Evolutionary conservation across 2,888 invertebrate genomes (phyloP).

Genomic region (Meganola albula): DNA sequence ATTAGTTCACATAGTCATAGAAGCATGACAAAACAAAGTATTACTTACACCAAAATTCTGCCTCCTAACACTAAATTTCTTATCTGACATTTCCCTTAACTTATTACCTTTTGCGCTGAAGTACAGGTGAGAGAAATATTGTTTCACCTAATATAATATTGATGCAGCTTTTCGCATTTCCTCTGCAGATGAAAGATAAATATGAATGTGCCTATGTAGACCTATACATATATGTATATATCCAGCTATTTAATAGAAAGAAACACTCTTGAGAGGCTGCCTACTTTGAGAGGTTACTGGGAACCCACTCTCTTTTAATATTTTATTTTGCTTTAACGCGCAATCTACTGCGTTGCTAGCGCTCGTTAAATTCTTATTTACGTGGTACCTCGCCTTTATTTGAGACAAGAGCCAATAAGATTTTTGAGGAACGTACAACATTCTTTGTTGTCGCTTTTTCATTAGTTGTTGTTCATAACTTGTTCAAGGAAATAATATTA

Average conservation of each 20-base stretch:
- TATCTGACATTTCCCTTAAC: too few species aligned
- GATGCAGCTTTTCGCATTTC: constrained; percentile 16
- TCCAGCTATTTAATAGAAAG: constrained; percentile 39
- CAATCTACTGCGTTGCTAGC: constrained; percentile 36
- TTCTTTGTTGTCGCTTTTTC: constrained; percentile 15
- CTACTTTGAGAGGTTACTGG: constrained; percentile 43
- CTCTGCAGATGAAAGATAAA: constrained; percentile 21
- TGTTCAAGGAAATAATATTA: too few species aligned
- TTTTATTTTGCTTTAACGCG: constrained; percentile 54
- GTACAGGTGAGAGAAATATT: constrained; percentile 12
- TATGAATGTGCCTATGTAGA: constrained; percentile 17
- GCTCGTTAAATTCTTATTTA: constrained; percentile 25
- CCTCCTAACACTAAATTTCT: too few species aligned
- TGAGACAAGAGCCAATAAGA: constrained; percentile 11
- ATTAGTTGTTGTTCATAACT: too few species aligned
- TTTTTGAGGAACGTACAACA: constrained; percentile 14
- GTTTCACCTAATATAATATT: constrained; percentile 27
- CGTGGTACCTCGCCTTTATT: constrained; percentile 17
- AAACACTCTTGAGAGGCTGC: constrained; percentile 31
- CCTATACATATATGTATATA: constrained; percentile 1
- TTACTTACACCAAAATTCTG: too few species aligned
- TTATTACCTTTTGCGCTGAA: background rate
- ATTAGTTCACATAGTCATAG: too few species aligned
- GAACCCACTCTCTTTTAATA: constrained; percentile 50
- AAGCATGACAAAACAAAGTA: too few species aligned